phyloP scores from a whole-genome alignment of 2,113 vertebrate genomes.

The Mellivora capensis region DNA sequence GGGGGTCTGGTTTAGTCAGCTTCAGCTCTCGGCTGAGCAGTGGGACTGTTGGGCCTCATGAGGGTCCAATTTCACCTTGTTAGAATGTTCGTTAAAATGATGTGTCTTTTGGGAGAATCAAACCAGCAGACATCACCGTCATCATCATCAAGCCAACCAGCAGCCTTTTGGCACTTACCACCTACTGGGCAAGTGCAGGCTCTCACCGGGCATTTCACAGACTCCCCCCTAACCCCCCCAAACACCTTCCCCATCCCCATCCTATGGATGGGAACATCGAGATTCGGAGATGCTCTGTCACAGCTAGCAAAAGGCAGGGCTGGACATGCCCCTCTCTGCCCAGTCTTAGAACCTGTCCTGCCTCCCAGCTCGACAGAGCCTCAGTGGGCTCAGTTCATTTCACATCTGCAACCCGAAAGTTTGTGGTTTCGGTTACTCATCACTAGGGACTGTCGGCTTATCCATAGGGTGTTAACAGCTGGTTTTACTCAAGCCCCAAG shows the following conservation, averaged over 20 bases:
- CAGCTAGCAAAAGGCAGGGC: not conserved
- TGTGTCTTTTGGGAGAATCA: not conserved
- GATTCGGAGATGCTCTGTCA: not conserved
- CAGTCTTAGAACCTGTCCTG: not conserved
- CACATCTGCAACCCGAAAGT: not conserved
- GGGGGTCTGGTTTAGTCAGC: not conserved
- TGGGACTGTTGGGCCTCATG: not conserved
- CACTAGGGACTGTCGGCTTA: not conserved
- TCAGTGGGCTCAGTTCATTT: not conserved
- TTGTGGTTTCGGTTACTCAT: not conserved
- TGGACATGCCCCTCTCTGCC: not conserved
- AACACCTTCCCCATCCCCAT: not conserved
- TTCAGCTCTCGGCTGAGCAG: not conserved
- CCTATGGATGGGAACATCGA: not conserved
- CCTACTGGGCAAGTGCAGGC: fast-evolving
- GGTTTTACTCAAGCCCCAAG: not conserved
- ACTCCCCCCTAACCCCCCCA: not conserved
- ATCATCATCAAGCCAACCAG: not conserved
- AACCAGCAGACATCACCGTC: not conserved
- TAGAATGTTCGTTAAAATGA: not conserved
- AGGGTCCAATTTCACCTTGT: not conserved
- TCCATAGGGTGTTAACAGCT: not conserved
- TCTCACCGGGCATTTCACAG: not conserved
- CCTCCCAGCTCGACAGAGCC: fast-evolving
- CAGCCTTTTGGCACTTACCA: fast-evolving